phyloP scores from a whole-genome alignment of 2,113 vertebrate genomes.

The human (Homo sapiens) region GRCh38 chr6:125649501-125650000 shows the following conservation, averaged over 20 bases:
- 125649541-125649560: background rate
- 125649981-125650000: background rate
- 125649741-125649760: background rate
- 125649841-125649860: slow-evolving; percentile 49
- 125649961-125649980: background rate
- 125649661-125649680: background rate
- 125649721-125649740: background rate
- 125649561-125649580: background rate
- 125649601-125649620: background rate
- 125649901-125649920: slow-evolving; percentile 46
- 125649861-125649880: slow-evolving; percentile 49
- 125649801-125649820: slow-evolving; percentile 21
- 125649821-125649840: slow-evolving; percentile 42
- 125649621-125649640: background rate
- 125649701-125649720: background rate
- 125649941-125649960: slow-evolving; percentile 55
- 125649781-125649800: background rate
- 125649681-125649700: background rate
- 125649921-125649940: slow-evolving; percentile 41
- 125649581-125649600: background rate
- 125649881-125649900: slow-evolving; percentile 56
- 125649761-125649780: background rate
- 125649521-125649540: background rate
- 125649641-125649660: background rate
- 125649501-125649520: background rate